Evolutionary conservation across 2,113 vertebrate genomes (phyloP), one percentile per base, ranked within the genome.

Genomic region (Triplophysa rosa): DNA sequence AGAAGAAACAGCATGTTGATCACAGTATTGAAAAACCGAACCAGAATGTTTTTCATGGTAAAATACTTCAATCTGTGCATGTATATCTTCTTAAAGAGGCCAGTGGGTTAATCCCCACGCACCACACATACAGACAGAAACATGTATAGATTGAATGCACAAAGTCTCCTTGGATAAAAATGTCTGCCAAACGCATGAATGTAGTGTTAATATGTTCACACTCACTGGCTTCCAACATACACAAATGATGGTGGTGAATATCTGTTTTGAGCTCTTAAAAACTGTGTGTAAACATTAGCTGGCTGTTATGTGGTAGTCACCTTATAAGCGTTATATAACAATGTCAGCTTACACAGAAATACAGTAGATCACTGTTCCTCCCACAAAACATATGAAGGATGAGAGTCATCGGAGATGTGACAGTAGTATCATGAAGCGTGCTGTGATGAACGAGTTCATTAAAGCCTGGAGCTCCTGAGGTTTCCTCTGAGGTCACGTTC

Each of bases 271-370:
- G 33, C 42, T 47, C 75, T 61, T 66, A 70, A 61, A 75, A 62
- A 47, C 61, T 62, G 49, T 17, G 78, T 37, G 63, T 71, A 72
- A 65, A 72, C 72, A 54, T 80, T 80, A n/a, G 9, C 47, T 65
- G 62, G 21, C 54, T 73, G 73, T 77, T 73, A 4, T 17, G 45
- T 73, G 37, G 77, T 68, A 23, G 47, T 77, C 72, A 82, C 77
- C 64, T 82, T 80, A 63, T 82, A 65, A 64, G 45, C 49, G 59
- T 85, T 83, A 78, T 75, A 72, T 78, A 86, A 83, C 62, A 68
- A 80, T 80, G 79, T 72, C 70, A 83, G 67, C 67, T 64, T 45
- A 66, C 69, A 77, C 71, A 80, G 75, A 86, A 82, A 86, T 84
- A n/a, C n/a, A n/a, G n/a, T n/a, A 86, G 82, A 68, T 54, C 49